Base-by-base conservation (phyloP, 2,888 invertebrate species). In the Pantelozetes paolii region DNA sequence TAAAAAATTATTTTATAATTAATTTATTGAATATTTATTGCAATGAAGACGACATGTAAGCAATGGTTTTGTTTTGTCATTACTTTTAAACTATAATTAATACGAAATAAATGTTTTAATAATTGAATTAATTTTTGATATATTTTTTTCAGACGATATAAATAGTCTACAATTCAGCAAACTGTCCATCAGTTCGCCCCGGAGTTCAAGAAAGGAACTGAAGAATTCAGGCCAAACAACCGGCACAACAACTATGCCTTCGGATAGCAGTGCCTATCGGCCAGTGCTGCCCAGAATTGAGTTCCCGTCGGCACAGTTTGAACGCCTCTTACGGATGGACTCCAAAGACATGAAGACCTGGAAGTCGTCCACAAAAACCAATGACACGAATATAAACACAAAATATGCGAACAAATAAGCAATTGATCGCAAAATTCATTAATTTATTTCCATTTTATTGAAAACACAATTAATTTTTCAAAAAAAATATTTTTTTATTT, bases 101-200 rank as follows among this genome's bases (percentile, higher is more conserved):
- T n/a, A n/a, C n/a, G n/a, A 40, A 40, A 40, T 40, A 40, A 40
- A 40, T 9, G 40, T 40, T 40, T 40, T 40, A n/a, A n/a, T n/a
- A n/a, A n/a, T n/a, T n/a, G n/a, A n/a, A n/a, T n/a, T n/a, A n/a
- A n/a, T n/a, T 40, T 48, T 48, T 48, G 48, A 48, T n/a, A n/a
- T n/a, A n/a, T n/a, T n/a, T n/a, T n/a, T 48, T 71, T n/a, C 42
- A 72, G 72, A 50, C 36, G 72, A 72, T 30, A 72, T 72, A 32
- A 64, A 72, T 48, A 62, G 72, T 67, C 67, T 72, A 0, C 59
- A 72, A 67, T 72, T 72, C 62, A 72, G 72, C 30, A 72, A 72
- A 28, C 72, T 72, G 62, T 72, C 72, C n/a, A 72, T 72, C 72
- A 69, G 72, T 28, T 72, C 72, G 26, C 72, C 72, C 8, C 67